These are phyloP conservation scores for Bursaphelenchus mucronatus DNA, from an alignment of 1,140 invertebrate genomes.

Conservation along the genomic window DNA sequence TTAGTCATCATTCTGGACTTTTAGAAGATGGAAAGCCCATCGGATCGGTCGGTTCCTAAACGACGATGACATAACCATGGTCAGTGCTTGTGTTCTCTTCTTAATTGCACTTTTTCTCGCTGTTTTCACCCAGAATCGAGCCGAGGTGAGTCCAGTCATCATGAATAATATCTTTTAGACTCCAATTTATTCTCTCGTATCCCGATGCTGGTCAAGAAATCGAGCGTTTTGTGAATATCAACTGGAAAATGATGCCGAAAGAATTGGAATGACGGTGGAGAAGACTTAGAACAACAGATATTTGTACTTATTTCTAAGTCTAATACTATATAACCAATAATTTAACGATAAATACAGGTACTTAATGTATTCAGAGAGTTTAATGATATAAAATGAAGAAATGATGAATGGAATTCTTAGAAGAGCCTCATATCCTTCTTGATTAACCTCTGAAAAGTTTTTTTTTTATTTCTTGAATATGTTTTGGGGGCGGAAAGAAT, in stretches of 20 bases:
- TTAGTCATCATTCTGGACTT: neutral
- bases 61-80: constrained; percentile 12
- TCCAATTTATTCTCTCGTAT: neutral
- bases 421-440: no score
- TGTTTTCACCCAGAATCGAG: constrained; percentile 15
- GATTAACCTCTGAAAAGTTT: no score
- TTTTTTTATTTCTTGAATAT: no score
- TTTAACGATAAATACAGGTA: no score
- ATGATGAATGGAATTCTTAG: no score
- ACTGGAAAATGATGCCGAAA: neutral
- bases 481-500: no score
- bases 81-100: constrained; percentile 4
- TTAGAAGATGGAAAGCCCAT: constrained; percentile 2
- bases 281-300: neutral
- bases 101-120: constrained; percentile 15
- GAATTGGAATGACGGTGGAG: neutral
- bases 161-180: neutral
- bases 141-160: neutral
- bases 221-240: constrained; percentile 4
- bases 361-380: no score
- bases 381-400: no score
- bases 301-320: neutral
- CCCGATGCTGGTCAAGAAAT: constrained; percentile 4
- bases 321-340: neutral
- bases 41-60: neutral